Evolutionary conservation across 2,888 invertebrate species (phyloP).

Genomic region (Amiota mariae): DNA sequence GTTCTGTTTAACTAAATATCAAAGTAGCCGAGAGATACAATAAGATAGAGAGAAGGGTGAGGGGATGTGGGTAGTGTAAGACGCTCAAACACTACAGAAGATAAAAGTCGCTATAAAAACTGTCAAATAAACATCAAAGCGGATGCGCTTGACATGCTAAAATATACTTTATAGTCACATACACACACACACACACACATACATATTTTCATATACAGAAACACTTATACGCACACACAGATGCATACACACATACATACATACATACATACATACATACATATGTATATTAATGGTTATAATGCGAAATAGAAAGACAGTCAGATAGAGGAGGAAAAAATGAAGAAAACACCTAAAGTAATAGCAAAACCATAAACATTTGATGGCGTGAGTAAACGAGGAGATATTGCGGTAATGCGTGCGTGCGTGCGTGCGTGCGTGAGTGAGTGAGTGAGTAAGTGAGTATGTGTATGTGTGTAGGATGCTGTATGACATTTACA

Average conservation of each 20-base stretch:
- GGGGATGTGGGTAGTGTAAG: not conserved
- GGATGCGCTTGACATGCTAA: conserved; percentile 70
- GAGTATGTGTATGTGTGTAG: conserved; percentile 43
- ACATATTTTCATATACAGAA: not conserved
- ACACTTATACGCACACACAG: not conserved
- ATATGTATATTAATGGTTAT: too few relatives aligned
- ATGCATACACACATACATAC: not conserved
- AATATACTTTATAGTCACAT: conserved; percentile 62
- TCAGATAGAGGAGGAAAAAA: not conserved
- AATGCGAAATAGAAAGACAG: not conserved
- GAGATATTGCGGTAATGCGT: not conserved
- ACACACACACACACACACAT: not conserved
- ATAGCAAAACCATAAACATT: conserved; percentile 63
- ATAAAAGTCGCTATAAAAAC: conserved; percentile 69
- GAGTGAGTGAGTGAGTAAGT: conserved; percentile 34
- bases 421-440: not conserved
- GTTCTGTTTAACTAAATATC: not conserved
- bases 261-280: not conserved
- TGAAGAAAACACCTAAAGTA: conserved; percentile 48
- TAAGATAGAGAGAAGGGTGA: not conserved
- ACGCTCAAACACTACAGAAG: conserved; percentile 34
- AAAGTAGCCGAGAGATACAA: not conserved
- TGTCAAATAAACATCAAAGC: conserved; percentile 70
- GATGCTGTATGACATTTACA: conserved; percentile 51
- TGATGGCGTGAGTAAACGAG: conserved; percentile 46